Evolutionary conservation across 2,888 invertebrate genomes (phyloP), one percentile per base, ranked within the genome.

Genomic region (Euspilapteryx auroguttella): DNA sequence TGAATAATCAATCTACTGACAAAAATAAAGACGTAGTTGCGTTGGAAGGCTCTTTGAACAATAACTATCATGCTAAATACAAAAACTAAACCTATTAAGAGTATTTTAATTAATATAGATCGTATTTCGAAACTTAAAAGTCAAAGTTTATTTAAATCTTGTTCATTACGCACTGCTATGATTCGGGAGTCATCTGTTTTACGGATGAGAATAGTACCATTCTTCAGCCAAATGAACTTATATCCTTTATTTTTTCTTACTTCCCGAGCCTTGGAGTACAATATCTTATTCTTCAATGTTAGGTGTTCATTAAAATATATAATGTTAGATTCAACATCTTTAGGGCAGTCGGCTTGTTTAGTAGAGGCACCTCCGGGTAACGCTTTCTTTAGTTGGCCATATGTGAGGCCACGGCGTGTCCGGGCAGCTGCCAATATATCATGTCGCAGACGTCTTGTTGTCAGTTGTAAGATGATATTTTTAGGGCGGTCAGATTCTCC

Each of bases 401-500:
- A 25, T 3, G 28, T 28, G 11, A 35, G 24, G 12, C 14, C 24
- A 6, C 33, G 32, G 2, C 33, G 30, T 5, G 12, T 20, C 9
- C 30, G 22, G 8, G 31, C 33, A 7, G 32, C 33, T 2, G 32
- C 30, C 1, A 35, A 21, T 4, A 34, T 13, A 4, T 33, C 32
- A 12, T 32, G 30, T 3, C 31, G 28, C 17, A 35, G 22, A 4
- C 33, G 24, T 3, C 22, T 23, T 2, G 34, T 22, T 3, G 29
- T 27, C 9, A 36, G 17, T 14, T 36, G 34, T 7, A 36, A 29
- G 3, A 36, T 20, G 7, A 36, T 29, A 28, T 36, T 33, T 14
- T 29, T 31, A 8, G 35, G 35, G 7, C 33, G 31, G 6, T 24
- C 25, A 8, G 12, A 8, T 8, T 21, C 12, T 2, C 11, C 9